phyloP scores from a whole-genome alignment of 2,888 invertebrate genomes.

The Yponomeuta evonymella region DNA sequence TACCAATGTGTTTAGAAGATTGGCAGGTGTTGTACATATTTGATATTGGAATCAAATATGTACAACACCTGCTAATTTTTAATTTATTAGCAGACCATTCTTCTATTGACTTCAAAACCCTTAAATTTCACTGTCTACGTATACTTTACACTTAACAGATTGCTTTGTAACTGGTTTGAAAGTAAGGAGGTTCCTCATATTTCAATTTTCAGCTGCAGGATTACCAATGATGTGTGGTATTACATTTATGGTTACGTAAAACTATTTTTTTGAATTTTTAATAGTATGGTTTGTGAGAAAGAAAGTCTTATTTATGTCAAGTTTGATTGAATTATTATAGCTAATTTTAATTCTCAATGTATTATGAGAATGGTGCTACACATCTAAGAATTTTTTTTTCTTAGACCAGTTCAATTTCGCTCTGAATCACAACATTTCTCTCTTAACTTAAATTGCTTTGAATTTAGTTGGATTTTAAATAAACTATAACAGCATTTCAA shows the following conservation, averaged over 20 bases:
- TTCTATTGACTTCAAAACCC: too few relatives aligned
- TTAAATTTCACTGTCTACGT: too few relatives aligned
- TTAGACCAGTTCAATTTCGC: background rate
- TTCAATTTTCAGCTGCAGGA: background rate
- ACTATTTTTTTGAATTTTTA: background rate
- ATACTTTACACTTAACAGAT: background rate
- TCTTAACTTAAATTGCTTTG: background rate
- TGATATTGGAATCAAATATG: too few relatives aligned
- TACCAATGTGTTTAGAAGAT: too few relatives aligned
- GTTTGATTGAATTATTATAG: background rate
- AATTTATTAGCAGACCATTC: too few relatives aligned
- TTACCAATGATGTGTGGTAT: background rate
- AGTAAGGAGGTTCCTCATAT: background rate
- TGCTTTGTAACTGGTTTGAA: background rate
- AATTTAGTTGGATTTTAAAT: conserved; percentile 9
- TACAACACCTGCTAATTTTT: too few relatives aligned
- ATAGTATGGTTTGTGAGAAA: background rate
- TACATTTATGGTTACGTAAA: background rate
- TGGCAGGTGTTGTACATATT: too few relatives aligned
- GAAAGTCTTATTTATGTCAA: background rate
- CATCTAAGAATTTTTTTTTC: background rate
- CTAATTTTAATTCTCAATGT: background rate
- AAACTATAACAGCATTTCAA: conserved; percentile 11
- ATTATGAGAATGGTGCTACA: background rate
- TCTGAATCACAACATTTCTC: background rate